A percentile compares a stretch with the other conserved stretches of the same genome.
phyloP scores from a whole-genome alignment of 2,797 vertebrate species.

The Protonibea diacanthus region DNA sequence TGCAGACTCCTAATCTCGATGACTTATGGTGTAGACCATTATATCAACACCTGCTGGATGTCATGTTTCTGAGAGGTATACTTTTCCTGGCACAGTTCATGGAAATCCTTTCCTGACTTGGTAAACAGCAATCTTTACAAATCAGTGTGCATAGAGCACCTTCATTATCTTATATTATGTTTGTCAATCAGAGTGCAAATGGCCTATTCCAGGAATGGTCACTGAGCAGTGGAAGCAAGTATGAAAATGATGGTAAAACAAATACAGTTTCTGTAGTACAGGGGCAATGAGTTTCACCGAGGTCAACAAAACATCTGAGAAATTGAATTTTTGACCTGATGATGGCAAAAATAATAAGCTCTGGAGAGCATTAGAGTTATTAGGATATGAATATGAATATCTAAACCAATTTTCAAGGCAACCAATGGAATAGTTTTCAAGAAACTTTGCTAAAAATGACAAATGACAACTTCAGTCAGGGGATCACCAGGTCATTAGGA shows the following conservation, averaged over 20 bases:
- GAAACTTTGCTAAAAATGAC: not conserved
- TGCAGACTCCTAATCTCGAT: not conserved
- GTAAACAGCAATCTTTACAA: conserved; percentile 7
- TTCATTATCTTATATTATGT: conserved; percentile 8
- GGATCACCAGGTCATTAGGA: not conserved
- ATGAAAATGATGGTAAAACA: conserved; percentile 26
- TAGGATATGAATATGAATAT: not conserved
- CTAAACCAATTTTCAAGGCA: not conserved
- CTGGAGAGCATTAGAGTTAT: too few relatives aligned
- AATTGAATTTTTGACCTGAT: not conserved
- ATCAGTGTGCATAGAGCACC: not conserved
- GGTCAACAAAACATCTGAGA: conserved; percentile 15
- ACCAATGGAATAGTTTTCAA: not conserved
- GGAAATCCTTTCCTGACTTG: not conserved
- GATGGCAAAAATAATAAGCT: not conserved
- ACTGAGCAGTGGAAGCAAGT: conserved; percentile 1
- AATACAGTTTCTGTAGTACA: not conserved
- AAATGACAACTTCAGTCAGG: not conserved
- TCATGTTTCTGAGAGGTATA: not conserved
- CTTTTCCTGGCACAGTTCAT: not conserved
- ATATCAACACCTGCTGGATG: not conserved
- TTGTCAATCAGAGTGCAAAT: conserved; percentile 34
- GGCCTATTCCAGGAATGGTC: conserved; percentile 7
- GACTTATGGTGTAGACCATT: not conserved
- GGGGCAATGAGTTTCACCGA: conserved; percentile 8